phyloP scores from a whole-genome alignment of 2,888 invertebrate species.

The Melitaea athalia region DNA sequence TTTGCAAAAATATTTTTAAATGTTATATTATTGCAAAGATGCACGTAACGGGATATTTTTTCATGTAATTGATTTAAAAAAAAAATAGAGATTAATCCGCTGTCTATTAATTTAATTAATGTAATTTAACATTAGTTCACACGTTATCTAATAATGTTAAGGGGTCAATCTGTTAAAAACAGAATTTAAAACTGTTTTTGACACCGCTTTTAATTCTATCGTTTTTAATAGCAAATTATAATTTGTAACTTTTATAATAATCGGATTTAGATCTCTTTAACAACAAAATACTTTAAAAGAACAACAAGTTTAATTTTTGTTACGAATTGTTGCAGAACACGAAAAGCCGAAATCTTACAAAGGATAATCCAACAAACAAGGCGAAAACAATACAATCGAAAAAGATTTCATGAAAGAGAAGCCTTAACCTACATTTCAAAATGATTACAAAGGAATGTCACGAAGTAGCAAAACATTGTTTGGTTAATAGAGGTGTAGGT shows the following conservation, averaged over 20 bases:
- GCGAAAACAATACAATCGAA: constrained; percentile 43
- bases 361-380: constrained; percentile 37
- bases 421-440: constrained; percentile 77
- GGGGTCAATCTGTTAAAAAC: constrained; percentile 20
- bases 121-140: constrained; percentile 18
- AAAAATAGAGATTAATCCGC: constrained; percentile 2
- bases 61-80: not conserved
- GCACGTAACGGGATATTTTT: not conserved
- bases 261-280: no score
- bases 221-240: not conserved
- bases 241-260: no score
- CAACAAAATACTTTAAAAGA: no score
- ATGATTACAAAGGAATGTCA: constrained; percentile 79
- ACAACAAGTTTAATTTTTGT: not conserved
- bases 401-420: constrained; percentile 59
- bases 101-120: constrained; percentile 12
- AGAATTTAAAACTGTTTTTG: constrained; percentile 10
- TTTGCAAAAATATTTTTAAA: no score
- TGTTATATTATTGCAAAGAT: not conserved
- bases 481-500: constrained; percentile 74
- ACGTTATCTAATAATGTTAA: constrained; percentile 23
- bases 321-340: not conserved
- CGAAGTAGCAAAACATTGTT: constrained; percentile 74
- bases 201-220: not conserved
- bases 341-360: not conserved